Conservation (phyloP, 2,797 vertebrate genomes). For the Artibeus jamaicensis region DNA sequence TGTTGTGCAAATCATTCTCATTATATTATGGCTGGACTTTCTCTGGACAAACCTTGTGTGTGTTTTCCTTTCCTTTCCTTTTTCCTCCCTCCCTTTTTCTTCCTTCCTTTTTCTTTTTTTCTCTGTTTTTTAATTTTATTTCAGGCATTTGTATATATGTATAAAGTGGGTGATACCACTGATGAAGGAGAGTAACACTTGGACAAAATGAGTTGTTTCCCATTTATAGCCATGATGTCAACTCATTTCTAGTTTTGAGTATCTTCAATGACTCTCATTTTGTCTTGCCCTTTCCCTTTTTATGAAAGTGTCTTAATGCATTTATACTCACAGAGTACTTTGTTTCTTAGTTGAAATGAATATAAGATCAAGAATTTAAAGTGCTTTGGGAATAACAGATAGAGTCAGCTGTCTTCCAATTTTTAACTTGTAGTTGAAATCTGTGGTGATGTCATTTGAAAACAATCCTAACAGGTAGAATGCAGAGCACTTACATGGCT, state of each 20-base stretch:
- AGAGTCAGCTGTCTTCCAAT: neutral
- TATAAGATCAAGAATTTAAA: slow-evolving; percentile 9
- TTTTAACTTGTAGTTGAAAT: slow-evolving; percentile 48
- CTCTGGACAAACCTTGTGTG: no score
- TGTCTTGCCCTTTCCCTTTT: neutral
- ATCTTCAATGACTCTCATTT: neutral
- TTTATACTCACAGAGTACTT: neutral
- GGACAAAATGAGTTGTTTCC: neutral
- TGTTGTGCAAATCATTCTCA: no score
- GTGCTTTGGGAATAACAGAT: neutral
- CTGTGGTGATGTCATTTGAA: slow-evolving; percentile 36
- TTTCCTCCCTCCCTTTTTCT: neutral
- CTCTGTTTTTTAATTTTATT: neutral
- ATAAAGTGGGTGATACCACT: neutral
- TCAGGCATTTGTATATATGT: neutral
- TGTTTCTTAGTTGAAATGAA: slow-evolving; percentile 34
- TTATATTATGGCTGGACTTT: no score
- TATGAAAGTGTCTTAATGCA: neutral
- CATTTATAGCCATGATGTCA: neutral
- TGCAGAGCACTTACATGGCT: neutral
- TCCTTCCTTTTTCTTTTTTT: neutral
- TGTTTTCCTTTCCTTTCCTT: no score
- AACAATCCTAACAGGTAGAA: neutral
- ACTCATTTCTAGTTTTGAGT: slow-evolving; percentile 3
- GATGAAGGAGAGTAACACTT: neutral